phyloP scores from a whole-genome alignment of 2,113 vertebrate species.

The Rhabdomys dilectus region DNA sequence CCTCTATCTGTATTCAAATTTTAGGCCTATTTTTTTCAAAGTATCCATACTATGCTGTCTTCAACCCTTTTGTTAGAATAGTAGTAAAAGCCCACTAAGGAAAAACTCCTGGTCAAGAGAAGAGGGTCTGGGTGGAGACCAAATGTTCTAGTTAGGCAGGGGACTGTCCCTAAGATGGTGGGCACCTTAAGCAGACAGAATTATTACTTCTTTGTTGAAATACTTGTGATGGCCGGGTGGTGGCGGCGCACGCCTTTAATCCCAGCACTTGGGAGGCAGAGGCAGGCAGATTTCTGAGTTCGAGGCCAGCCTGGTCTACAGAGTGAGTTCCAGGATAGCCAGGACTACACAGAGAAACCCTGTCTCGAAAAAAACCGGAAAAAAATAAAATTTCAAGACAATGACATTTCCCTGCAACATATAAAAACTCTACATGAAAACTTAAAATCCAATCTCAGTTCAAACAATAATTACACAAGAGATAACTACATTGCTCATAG shows the following conservation, averaged over 20 bases:
- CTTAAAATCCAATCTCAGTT: neutral
- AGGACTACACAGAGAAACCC: no score
- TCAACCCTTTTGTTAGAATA: neutral
- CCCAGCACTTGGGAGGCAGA: no score
- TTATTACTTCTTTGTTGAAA: neutral
- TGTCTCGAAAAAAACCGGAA: no score
- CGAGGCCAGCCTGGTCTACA: no score
- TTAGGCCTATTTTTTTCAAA: neutral
- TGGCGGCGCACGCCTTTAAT: no score
- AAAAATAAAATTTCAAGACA: neutral
- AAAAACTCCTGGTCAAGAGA: neutral
- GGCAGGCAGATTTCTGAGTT: no score
- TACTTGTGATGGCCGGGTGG: no score
- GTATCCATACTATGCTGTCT: neutral
- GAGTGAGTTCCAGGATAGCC: no score
- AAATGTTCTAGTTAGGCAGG: neutral
- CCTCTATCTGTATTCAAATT: neutral
- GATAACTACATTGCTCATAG: neutral
- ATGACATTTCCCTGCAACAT: constrained; percentile 10
- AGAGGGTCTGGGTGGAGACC: neutral
- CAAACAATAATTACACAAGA: neutral
- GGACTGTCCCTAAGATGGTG: neutral
- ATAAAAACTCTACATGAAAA: constrained; percentile 56
- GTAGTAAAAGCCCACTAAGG: neutral
- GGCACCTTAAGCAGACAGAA: neutral